Evolutionary conservation across 2,113 vertebrate species (phyloP), one percentile per base, ranked within the genome.

Genomic region (Callocephalon fimbriatum): DNA sequence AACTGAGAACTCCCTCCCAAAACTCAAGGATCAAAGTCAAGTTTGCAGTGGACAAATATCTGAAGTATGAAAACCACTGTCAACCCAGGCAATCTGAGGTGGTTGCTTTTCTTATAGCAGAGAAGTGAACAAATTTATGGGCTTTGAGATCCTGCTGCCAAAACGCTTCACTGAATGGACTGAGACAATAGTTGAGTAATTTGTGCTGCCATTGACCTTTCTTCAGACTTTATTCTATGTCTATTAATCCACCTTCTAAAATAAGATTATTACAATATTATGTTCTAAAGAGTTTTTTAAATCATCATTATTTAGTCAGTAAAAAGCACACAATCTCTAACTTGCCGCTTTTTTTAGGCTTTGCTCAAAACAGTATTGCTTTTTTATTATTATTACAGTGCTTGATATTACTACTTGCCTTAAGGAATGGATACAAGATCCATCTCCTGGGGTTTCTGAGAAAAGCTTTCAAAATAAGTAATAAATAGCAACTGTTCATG

Each of bases 381-480:
- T 78, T 88, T 59, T 80, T 59, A 68, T 83, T 94, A 80, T 90
- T 92, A 93, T 88, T 91, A 78, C 51, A 45, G 31, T 73, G 59
- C 92, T 75, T 95, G 75, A 63, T 93, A 96, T 72, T 97, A 66
- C 51, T 76, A 15, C 29, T 94, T 53, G 56, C 80, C 90, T 95
- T 90, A 81, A 84, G 91, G 93, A 96, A 88, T 23, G 77, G 96
- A 97, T 90, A 96, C 40, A 38, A 91, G 92, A 94, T 66, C 80
- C 77, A 75, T 95, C 95, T 94, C 95, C 83, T 78, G 96, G 86
- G 96, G 67, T 86, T 94, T 85, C 88, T 38, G 62, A 84, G 81
- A 93, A 89, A 94, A 94, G 95, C 94, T 97, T 95, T 97, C 91
- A 61, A 96, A 97, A 97, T 97, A 97, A 98, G 97, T 96, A 97